Evolutionary conservation across 2,113 vertebrate species (phyloP).

Genomic region (Lycocorax pyrrhopterus): DNA sequence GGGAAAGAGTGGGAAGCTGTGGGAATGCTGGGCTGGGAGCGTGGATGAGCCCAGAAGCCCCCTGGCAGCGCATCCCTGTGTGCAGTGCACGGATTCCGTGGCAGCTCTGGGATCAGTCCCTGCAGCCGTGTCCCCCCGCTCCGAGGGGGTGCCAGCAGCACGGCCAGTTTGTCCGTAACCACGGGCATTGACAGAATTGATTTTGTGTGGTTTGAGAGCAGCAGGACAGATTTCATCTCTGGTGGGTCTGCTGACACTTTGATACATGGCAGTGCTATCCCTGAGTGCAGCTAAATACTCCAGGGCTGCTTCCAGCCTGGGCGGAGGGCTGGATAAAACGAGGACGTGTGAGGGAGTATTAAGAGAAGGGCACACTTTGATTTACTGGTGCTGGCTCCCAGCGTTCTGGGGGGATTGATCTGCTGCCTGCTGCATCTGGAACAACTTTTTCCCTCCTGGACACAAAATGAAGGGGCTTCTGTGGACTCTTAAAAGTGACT

Average conservation of each 20-base stretch:
- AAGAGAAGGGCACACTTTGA: constrained; percentile 65
- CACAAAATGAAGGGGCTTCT: constrained; percentile 33
- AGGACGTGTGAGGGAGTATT: constrained; percentile 48
- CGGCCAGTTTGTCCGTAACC: not conserved
- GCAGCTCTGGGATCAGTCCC: not conserved
- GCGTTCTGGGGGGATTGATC: constrained; percentile 67
- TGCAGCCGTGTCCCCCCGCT: not conserved
- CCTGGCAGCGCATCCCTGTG: accelerated
- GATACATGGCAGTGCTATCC: constrained; percentile 68
- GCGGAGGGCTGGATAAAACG: constrained; percentile 53
- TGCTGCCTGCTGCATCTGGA: constrained; percentile 60
- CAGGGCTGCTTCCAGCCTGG: constrained; percentile 62
- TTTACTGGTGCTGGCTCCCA: constrained; percentile 67
- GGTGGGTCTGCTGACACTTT: constrained; percentile 68
- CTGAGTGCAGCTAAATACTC: constrained; percentile 63
- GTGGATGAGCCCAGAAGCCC: accelerated
- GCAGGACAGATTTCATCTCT: constrained; percentile 64
- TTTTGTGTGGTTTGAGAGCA: constrained; percentile 29
- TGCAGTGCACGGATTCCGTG: accelerated
- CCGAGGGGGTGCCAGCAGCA: not conserved
- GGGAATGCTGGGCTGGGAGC: not conserved
- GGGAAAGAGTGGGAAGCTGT: not conserved
- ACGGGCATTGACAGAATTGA: not conserved
- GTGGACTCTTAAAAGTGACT: constrained; percentile 19
- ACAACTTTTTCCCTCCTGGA: constrained; percentile 45